These are phyloP conservation scores for Cydia amplana DNA, from an alignment of 1,140 invertebrate species.

Conservation along the genomic window DNA sequence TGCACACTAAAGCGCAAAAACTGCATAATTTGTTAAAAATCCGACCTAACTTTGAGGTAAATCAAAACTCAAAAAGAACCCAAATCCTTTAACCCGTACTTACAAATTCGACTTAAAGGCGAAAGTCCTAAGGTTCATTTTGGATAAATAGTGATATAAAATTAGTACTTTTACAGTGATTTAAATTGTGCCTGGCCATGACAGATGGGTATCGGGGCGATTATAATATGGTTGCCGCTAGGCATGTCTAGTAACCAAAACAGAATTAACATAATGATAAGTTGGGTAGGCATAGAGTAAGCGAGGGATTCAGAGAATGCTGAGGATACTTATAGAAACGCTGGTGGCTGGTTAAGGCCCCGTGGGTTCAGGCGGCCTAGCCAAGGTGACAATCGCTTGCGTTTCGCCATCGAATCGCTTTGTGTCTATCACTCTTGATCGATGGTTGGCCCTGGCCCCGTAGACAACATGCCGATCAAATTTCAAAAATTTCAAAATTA, in stretches of 20 bases:
- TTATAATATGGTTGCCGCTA: conserved; percentile 10
- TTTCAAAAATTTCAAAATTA: no score
- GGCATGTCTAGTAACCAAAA: conserved; percentile 21
- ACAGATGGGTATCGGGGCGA: conserved; percentile 25
- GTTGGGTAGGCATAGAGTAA: conserved; percentile 35
- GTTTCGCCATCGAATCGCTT: no score
- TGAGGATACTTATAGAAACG: no score
- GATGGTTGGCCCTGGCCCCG: no score
- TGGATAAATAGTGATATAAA: not conserved
- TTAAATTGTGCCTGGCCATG: not conserved
- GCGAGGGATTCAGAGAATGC: conserved; percentile 18
- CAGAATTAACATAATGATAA: conserved; percentile 28
- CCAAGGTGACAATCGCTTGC: no score
- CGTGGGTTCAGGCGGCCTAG: no score
- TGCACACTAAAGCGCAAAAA: not conserved
- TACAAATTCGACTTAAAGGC: not conserved
- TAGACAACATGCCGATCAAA: no score
- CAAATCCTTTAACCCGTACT: not conserved
- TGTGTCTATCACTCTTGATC: no score
- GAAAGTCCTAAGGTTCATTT: not conserved
- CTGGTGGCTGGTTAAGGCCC: no score
- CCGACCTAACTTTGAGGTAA: not conserved
- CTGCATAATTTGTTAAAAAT: conserved; percentile 8
- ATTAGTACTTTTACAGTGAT: conserved; percentile 6
- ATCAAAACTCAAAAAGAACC: not conserved